These are phyloP conservation scores for Lathamus discolor DNA, from an alignment of 2,113 vertebrate species.

Conservation along the genomic window DNA sequence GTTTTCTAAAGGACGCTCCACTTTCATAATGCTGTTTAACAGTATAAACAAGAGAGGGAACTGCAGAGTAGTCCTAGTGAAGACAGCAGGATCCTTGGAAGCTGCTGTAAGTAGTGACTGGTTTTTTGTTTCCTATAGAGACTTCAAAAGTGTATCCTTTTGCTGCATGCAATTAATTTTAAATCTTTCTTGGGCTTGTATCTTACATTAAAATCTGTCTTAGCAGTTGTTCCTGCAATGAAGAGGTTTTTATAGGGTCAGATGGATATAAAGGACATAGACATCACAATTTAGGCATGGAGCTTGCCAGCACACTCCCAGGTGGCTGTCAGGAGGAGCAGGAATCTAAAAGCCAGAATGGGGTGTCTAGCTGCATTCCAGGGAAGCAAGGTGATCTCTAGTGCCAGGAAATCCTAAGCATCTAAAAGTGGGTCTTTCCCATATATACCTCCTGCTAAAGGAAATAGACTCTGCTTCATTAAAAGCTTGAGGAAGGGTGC, in stretches of 20 bases:
- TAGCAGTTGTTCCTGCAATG: neutral
- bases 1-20: constrained; percentile 40
- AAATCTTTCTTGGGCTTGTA: neutral
- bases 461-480: neutral
- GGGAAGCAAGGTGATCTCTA: neutral
- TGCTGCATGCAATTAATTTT: neutral
- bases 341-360: neutral
- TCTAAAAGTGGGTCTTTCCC: neutral
- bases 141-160: neutral
- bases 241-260: neutral
- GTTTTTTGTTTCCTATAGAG: neutral
- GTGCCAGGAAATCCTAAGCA: neutral
- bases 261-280: neutral
- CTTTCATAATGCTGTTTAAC: constrained; percentile 42
- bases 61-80: neutral
- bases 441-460: neutral
- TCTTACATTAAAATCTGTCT: neutral
- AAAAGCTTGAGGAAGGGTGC: neutral
- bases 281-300: neutral
- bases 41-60: constrained; percentile 58
- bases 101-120: constrained; percentile 45
- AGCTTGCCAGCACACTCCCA: neutral
- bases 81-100: neutral
- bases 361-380: neutral
- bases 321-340: neutral